These are phyloP conservation scores for Sitophilus oryzae DNA, from an alignment of 1,140 invertebrate species.

Conservation along the genomic window DNA sequence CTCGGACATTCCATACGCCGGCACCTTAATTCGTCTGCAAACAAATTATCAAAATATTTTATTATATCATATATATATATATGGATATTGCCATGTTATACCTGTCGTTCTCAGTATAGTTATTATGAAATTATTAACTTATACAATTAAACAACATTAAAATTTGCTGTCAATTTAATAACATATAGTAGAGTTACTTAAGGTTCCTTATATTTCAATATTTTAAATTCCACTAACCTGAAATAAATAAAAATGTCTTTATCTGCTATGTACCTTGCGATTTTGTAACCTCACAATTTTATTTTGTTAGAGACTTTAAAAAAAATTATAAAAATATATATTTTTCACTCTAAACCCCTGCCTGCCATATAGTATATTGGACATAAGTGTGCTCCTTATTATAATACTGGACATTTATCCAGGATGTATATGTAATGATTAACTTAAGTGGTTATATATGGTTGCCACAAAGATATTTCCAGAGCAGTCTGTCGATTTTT, in stretches of 20 bases:
- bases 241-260: conserved; percentile 28
- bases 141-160: no score
- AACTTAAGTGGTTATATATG: conserved; percentile 33
- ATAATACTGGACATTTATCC: conserved; percentile 29
- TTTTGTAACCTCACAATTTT: conserved; percentile 30
- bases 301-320: conserved; percentile 30
- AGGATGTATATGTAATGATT: conserved; percentile 30
- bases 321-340: conserved; percentile 31
- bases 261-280: conserved; percentile 41
- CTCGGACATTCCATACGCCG: no score
- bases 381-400: conserved; percentile 39
- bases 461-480: conserved; percentile 19
- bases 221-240: conserved; percentile 4
- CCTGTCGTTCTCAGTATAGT: no score
- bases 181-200: neutral
- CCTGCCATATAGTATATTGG: conserved; percentile 37
- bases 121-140: no score
- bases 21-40: no score
- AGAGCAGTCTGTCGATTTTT: conserved; percentile 10
- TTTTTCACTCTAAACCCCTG: conserved; percentile 35
- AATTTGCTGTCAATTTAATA: neutral
- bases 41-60: no score
- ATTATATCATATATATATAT: no score
- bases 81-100: no score
- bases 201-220: neutral